Evolutionary conservation across 2,797 vertebrate genomes (phyloP), one percentile per base, ranked within the genome.

Genomic region (Thamnophis elegans): DNA sequence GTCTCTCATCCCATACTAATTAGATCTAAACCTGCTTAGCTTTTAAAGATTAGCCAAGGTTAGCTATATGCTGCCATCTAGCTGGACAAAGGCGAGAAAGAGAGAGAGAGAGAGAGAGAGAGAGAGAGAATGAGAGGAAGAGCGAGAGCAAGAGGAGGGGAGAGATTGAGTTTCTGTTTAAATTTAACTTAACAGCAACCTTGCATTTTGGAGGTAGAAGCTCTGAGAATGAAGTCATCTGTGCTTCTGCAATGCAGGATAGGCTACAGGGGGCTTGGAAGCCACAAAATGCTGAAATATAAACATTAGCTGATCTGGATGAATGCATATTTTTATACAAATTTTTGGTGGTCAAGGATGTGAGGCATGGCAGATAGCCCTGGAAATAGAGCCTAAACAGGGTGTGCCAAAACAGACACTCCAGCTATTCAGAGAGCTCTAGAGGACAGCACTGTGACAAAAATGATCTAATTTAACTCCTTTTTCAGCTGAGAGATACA

Each of bases 251-350:
- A 32, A 42, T 14, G 42, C 25, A 42, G 22, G 0, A 87, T 16
- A 60, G 47, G 42, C 55, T 53, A 68, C n/a, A 53, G n/a, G 54
- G 14, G 42, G 13, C 25, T 53, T 82, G 65, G 54, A 54, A 88
- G 65, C 94, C 89, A 11, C 28, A 90, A 91, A 95, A 94, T 62
- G 26, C 28, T 22, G 90, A 91, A 93, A 32, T 86, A 82, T 92
- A 94, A 96, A 96, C 95, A 91, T 92, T 93, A 94, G 92, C 95
- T 95, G 95, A 96, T 93, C 94, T 94, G 92, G 95, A 94, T 95
- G 85, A 93, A 94, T 85, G 93, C 94, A 90, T 95, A 91, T 85
- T 95, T 93, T 94, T 91, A 93, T 88, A 32, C 85, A 85, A 88
- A 95, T 94, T 94, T 95, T 94, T 93, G 82, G 92, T 93, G 90